Percentiles rank a stretch among this genome's conserved stretches.
These are phyloP conservation scores for Macrotus californicus DNA, from an alignment of 2,113 vertebrate species.

Conservation along the genomic window DNA sequence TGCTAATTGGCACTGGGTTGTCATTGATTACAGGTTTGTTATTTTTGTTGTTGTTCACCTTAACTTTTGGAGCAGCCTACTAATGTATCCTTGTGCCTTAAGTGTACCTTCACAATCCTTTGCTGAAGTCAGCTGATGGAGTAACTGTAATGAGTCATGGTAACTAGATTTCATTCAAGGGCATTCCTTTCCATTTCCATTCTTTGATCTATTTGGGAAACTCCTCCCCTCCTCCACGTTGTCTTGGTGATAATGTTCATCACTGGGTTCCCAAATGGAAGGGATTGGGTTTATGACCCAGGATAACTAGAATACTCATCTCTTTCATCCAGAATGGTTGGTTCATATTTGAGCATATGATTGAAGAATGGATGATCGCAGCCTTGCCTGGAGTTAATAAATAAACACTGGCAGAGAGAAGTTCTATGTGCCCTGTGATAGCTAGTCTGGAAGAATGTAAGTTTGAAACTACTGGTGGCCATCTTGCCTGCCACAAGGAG, in stretches of 20 bases:
- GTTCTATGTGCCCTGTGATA: background rate
- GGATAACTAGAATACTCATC: background rate
- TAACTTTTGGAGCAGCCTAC: background rate
- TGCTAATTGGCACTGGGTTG: background rate
- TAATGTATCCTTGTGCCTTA: background rate
- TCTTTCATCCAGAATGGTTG: background rate
- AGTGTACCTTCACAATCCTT: background rate
- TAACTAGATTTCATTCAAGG: background rate
- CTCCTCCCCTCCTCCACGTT: background rate
- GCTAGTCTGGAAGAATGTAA: background rate
- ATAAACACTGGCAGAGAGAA: background rate
- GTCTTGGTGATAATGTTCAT: background rate
- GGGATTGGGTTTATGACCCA: background rate
- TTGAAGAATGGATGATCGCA: background rate
- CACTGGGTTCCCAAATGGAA: background rate
- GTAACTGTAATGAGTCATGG: background rate
- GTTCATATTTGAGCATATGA: background rate
- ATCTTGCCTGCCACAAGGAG: background rate
- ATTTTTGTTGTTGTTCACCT: background rate
- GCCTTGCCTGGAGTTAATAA: background rate
- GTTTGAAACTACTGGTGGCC: background rate
- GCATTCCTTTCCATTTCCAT: background rate
- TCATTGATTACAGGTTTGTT: background rate
- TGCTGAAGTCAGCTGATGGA: background rate
- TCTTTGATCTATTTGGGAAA: background rate